phyloP scores from a whole-genome alignment of 2,113 vertebrate genomes.

The Hystrix brachyura region DNA sequence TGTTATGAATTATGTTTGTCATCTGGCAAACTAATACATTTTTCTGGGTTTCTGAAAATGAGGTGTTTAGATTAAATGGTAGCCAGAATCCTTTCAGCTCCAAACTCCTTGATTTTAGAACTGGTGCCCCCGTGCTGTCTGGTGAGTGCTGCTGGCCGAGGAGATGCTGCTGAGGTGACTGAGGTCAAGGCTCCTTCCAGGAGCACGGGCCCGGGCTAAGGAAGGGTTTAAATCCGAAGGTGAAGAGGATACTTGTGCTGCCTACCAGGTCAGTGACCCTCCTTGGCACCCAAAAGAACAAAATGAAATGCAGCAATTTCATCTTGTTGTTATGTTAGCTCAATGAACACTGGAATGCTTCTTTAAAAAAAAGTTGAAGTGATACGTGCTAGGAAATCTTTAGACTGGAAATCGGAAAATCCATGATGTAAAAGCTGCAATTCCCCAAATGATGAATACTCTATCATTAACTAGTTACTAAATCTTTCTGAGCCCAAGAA shows the following conservation, averaged over 20 bases:
- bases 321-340: slow-evolving; percentile 19
- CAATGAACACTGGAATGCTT: not conserved
- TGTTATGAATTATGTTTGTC: slow-evolving; percentile 41
- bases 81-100: not conserved
- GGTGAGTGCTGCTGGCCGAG: not conserved
- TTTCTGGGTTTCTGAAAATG: slow-evolving; percentile 33
- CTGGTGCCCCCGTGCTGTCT: not conserved
- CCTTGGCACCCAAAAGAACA: not conserved
- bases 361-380: not conserved
- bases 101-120: not conserved
- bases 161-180: not conserved
- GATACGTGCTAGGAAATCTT: slow-evolving; percentile 30
- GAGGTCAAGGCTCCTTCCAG: not conserved
- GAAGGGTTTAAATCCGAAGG: not conserved
- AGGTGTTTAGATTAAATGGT: slow-evolving; percentile 13
- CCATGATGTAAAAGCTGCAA: not conserved
- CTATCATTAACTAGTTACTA: not conserved
- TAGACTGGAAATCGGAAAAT: slow-evolving; percentile 39
- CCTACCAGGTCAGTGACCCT: not conserved
- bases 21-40: slow-evolving; percentile 31
- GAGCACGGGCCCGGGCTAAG: not conserved
- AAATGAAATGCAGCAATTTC: not conserved
- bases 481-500: not conserved
- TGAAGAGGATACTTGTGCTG: not conserved
- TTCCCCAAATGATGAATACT: not conserved